Conservation (phyloP, 1,140 invertebrate genomes). For the Mycetomoellerius zeteki region DNA sequence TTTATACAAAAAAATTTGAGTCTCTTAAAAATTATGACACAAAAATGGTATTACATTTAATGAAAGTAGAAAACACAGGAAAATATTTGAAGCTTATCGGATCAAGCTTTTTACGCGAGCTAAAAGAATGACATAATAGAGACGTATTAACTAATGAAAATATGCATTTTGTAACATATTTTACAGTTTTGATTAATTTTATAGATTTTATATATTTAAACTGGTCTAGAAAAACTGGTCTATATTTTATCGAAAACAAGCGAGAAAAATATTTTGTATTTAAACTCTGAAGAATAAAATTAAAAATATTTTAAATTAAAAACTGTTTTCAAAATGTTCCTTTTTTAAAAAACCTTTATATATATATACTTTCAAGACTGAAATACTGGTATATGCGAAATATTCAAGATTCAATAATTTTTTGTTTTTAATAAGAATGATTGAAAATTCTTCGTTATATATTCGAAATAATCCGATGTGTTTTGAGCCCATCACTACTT, state of each 20-base stretch:
- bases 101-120: not conserved
- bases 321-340: not conserved
- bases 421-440: not conserved
- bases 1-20: not conserved
- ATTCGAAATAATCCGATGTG: not conserved
- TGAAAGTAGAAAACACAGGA: not conserved
- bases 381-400: not conserved
- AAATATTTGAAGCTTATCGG: not conserved
- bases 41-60: not conserved
- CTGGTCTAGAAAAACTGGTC: too few relatives aligned
- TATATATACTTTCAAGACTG: not conserved
- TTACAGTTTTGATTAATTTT: too few relatives aligned
- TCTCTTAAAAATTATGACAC: not conserved
- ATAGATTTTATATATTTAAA: too few relatives aligned
- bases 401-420: not conserved
- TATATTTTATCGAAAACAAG: too few relatives aligned
- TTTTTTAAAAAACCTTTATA: not conserved
- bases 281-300: not conserved
- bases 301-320: not conserved
- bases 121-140: not conserved
- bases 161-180: not conserved
- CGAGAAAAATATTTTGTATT: not conserved
- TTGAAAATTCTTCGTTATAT: not conserved
- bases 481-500: constrained; percentile 41
- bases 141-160: not conserved